Evolutionary conservation across 2,113 vertebrate species (phyloP).

Genomic region (Cricetomys ansorgei): DNA sequence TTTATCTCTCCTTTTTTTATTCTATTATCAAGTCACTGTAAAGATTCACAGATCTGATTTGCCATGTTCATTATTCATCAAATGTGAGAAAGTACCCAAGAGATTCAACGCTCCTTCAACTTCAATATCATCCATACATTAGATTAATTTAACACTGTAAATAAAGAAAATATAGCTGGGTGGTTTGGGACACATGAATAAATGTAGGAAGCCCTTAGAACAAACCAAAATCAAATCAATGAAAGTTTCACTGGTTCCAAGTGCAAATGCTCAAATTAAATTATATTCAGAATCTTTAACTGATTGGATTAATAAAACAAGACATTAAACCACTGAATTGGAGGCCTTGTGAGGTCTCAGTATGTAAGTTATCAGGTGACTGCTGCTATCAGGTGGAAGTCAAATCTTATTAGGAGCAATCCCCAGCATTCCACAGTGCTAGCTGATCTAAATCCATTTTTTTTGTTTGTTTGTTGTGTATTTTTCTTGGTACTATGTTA

Average conservation of each 20-base stretch:
- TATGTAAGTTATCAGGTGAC: neutral
- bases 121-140: slow-evolving; percentile 50
- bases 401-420: neutral
- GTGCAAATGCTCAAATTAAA: slow-evolving; percentile 46
- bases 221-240: slow-evolving; percentile 51
- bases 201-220: slow-evolving; percentile 11
- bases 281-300: neutral
- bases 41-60: slow-evolving; percentile 18
- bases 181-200: neutral
- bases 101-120: slow-evolving; percentile 25
- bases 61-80: slow-evolving; percentile 29
- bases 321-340: neutral
- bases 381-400: neutral
- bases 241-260: neutral
- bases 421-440: neutral
- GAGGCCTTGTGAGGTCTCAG: neutral
- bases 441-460: too few species aligned
- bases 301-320: slow-evolving; percentile 30
- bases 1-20: neutral
- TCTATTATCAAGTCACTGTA: neutral
- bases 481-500: neutral
- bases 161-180: slow-evolving; percentile 35
- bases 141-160: slow-evolving; percentile 55
- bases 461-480: neutral
- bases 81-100: slow-evolving; percentile 36